Evolutionary conservation across 2,113 vertebrate species (phyloP), one percentile per base, ranked within the genome.

Genomic region (Agapornis roseicollis): DNA sequence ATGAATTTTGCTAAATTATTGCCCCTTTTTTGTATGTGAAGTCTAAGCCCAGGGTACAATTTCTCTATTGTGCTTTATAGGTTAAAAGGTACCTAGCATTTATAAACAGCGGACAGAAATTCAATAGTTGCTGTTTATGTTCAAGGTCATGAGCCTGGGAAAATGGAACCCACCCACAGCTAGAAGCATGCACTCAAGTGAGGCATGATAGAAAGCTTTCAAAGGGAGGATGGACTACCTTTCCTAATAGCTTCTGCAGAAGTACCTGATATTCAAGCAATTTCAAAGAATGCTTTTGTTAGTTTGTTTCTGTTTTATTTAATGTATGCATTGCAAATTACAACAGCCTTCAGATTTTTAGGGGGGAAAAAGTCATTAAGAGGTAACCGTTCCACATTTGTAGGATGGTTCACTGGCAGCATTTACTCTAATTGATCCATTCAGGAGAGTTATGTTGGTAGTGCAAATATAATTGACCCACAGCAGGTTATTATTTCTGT

Each of bases 401-500:
- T 65, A 92, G 69, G 80, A 35, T 55, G 65, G n/a, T 18, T 95
- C 6, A 0, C 85, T 90, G 79, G 44, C 85, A 93, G 61, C 61
- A 52, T 68, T 90, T 96, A 52, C 71, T 88, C 19, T 96, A 94
- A 96, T 95, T 88, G 94, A 86, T 89, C 90, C 92, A 94, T 93
- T 95, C 85, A 90, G 72, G 52, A 93, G 92, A 97, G 69, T 96
- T 96, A 96, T 81, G 83, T 66, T 85, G 46, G 70, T 66, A 6
- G 46, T 65, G 88, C 61, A 90, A 80, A 44, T 69, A 41, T 81
- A 93, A 94, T 74, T 7, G 2, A 86, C 72, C 85, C 70, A 35
- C 56, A 52, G 80, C 80, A 96, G 96, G 90, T 93, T 92, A 95
- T 95, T 95, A 90, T 96, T 97, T 95, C 88, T 94, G 94, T 92